Percentiles rank a stretch among this genome's conserved stretches.
Conservation (phyloP, 2,797 vertebrate species). For the Kryptopterus vitreolus region DNA sequence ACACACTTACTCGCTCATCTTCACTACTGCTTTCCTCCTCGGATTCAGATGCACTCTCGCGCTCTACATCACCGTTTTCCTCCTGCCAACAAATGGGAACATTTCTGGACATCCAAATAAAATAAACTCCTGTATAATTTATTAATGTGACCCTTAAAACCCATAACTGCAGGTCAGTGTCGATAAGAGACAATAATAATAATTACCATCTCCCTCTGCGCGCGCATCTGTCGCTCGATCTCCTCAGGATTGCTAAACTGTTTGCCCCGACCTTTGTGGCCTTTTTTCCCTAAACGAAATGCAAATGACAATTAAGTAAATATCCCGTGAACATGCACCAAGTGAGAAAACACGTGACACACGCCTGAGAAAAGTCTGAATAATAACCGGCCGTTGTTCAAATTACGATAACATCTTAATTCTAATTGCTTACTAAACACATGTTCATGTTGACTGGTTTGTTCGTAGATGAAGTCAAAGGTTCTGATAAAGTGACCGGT, state of each 20-base stretch:
- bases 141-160: neutral
- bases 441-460: neutral
- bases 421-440: neutral
- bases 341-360: neutral
- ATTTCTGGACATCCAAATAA: no score
- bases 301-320: neutral
- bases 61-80: constrained; percentile 67
- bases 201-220: constrained; percentile 73
- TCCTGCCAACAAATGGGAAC: constrained; percentile 69
- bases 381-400: neutral
- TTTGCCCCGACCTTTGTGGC: constrained; percentile 80
- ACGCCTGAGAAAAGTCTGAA: neutral
- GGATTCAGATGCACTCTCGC: constrained; percentile 65
- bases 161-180: no score
- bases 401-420: neutral
- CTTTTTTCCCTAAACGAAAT: constrained; percentile 72
- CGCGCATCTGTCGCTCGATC: constrained; percentile 79
- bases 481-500: neutral
- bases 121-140: no score
- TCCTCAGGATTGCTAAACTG: constrained; percentile 83
- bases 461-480: neutral
- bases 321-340: neutral
- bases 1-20: constrained; percentile 61
- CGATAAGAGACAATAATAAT: constrained; percentile 19
- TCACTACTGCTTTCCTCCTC: constrained; percentile 80